A percentile compares a stretch with the other conserved stretches of the same genome.
These are phyloP conservation scores for Pristionchus arcanus DNA, from an alignment of 2,888 invertebrate genomes.

Conservation along the genomic window DNA sequence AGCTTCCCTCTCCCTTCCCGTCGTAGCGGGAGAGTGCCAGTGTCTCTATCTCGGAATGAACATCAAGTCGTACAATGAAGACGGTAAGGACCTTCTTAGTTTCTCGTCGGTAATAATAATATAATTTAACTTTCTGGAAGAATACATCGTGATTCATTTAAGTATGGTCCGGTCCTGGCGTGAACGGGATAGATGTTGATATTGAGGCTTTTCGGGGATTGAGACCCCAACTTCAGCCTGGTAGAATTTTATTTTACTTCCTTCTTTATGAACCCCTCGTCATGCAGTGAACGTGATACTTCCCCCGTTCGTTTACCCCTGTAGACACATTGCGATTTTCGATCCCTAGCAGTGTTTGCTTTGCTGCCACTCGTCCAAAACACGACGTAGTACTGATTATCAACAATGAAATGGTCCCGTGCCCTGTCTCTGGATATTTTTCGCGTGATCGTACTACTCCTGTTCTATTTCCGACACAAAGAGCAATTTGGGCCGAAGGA, in stretches of 20 bases:
- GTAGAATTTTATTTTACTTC: no score
- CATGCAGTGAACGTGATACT: no score
- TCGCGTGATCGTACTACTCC: not conserved
- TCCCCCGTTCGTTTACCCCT: not conserved
- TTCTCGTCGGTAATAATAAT: no score
- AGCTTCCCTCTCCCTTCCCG: conserved; percentile 82
- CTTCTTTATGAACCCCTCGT: no score
- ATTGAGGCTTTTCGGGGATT: no score
- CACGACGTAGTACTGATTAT: conserved; percentile 3
- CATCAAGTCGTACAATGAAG: conserved; percentile 81
- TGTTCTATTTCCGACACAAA: conserved; percentile 39
- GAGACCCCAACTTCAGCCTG: no score
- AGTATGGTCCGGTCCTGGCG: no score
- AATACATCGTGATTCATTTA: no score
- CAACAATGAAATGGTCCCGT: not conserved
- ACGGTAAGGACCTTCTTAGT: conserved; percentile 78
- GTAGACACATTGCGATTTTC: not conserved
- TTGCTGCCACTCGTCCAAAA: not conserved
- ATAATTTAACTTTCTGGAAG: no score
- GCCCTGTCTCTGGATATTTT: not conserved
- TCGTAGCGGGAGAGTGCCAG: conserved; percentile 83
- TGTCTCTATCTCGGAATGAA: conserved; percentile 82
- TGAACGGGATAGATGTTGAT: no score
- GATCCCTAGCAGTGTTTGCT: not conserved
- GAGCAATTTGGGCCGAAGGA: conserved; percentile 11